Conservation (phyloP, 2,113 vertebrate species). For the Cranoglanis bouderius region DNA sequence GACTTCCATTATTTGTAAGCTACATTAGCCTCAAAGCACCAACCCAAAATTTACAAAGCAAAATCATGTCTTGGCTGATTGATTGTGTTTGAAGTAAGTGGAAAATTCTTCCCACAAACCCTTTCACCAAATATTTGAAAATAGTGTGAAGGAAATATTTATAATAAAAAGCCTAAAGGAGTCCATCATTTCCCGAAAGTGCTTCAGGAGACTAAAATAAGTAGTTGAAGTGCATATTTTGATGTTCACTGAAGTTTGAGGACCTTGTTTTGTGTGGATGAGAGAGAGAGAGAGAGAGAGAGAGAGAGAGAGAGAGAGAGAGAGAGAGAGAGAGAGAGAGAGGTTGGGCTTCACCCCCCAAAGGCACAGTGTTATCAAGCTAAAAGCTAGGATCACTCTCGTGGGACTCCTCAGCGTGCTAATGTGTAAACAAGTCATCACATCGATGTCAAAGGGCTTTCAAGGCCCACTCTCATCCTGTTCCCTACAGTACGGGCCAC, state of each 20-base stretch:
- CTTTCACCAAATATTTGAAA: constrained; percentile 3
- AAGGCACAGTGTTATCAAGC: constrained; percentile 43
- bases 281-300: not conserved
- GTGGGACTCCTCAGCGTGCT: constrained; percentile 63
- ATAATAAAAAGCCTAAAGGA: not conserved
- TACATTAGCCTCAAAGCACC: not conserved
- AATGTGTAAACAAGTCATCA: constrained; percentile 87
- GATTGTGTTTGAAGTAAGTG: not conserved
- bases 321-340: not conserved
- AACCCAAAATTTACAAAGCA: not conserved
- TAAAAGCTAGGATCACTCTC: constrained; percentile 50
- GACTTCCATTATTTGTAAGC: not conserved
- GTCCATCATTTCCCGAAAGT: not conserved
- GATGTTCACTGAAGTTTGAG: not conserved
- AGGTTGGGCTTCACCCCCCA: constrained; percentile 1
- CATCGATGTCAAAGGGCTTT: constrained; percentile 80
- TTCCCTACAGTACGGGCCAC: constrained; percentile 81
- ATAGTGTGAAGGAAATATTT: not conserved
- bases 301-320: not conserved
- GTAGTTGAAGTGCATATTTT: not conserved
- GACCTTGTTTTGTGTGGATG: not conserved
- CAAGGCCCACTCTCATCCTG: constrained; percentile 79
- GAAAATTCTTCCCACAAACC: not conserved
- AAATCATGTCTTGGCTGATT: not conserved
- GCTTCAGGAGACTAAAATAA: constrained; percentile 12